phyloP scores from a whole-genome alignment of 2,888 invertebrate genomes.

The Apoda limacodes region DNA sequence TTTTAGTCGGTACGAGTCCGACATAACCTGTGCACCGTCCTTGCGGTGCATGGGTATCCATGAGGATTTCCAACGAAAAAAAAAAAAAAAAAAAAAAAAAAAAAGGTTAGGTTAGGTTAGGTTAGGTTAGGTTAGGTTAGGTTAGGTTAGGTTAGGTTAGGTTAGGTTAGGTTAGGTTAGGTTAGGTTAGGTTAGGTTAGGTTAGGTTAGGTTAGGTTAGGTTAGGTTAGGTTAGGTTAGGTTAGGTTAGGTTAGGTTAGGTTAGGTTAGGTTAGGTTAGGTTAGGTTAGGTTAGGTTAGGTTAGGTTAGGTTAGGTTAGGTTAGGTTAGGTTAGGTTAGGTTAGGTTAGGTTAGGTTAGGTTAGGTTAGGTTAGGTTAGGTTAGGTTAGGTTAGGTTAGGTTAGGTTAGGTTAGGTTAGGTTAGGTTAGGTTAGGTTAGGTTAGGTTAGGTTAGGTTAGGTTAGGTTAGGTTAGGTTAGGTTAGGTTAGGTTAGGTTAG shows the following conservation, averaged over 20 bases:
- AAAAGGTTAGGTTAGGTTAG: conserved; percentile 12
- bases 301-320: conserved; percentile 8
- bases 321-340: conserved; percentile 4
- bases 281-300: conserved; percentile 13
- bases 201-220: conserved; percentile 13
- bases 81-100: conserved; percentile 3
- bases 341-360: conserved; percentile 1
- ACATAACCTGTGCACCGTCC: too few species aligned
- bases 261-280: conserved; percentile 13
- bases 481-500: conserved; percentile 14
- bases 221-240: conserved; percentile 13
- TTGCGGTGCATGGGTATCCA: too few species aligned
- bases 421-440: neutral
- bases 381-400: conserved; percentile 1
- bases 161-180: conserved; percentile 12
- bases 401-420: conserved; percentile 1
- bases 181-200: conserved; percentile 11
- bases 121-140: conserved; percentile 10
- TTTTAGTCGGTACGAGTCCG: too few species aligned
- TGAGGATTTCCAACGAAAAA: too few species aligned
- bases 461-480: conserved; percentile 12
- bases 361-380: conserved; percentile 3
- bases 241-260: conserved; percentile 13
- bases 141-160: conserved; percentile 11
- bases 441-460: conserved; percentile 6